Evolutionary conservation across 2,888 invertebrate genomes (phyloP), one percentile per base, ranked within the genome.

Genomic region (Rugalucina vietnamica): DNA sequence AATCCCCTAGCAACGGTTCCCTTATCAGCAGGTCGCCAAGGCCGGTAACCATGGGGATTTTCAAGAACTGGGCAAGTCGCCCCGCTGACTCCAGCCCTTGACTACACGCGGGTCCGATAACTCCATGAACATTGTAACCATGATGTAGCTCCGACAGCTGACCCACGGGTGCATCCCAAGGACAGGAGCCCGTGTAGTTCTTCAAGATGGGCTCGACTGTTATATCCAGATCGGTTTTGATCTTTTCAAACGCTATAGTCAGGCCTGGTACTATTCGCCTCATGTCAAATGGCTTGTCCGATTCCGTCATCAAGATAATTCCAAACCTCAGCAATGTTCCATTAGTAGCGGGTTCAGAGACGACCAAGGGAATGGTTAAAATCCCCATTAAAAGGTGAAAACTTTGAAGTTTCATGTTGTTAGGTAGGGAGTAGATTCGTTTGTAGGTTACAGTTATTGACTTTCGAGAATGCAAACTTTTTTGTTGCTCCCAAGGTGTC

Each of bases 51-150:
- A 90, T 87, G 0, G 90, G 90, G 24, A 90, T 29, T 21, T 82
- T 74, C 1, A 90, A 36, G 50, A 87, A 87, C 32, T 88, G 85
- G 0, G 90, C 90, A 18, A 91, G 76, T 4, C 90, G 70, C 10
- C 88, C 90, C 1, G 89, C 82, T 0, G 89, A 82, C 69, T 85
- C 69, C 10, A 91, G 70, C 12, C 87, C 88, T 50, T 87, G 88
- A 21, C 90, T 90, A 72, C 90, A 91, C 29, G 89, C 90, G 0
- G 90, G 90, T 27, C 90, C 90, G n/a, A 91, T 84, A 5, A 91
- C 83, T 0, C 89, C 90, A 21, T 81, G 80, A 0, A 91, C 84
- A 5, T 73, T 60, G 5, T 90, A 72, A 4, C 72, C 27, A 54
- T 89, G 82, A 65, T 87, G 88, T 14, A 91, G 72, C 36, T 90